Base-by-base conservation (phyloP, 2,797 vertebrate species). In the Sorex maritimensis region DNA sequence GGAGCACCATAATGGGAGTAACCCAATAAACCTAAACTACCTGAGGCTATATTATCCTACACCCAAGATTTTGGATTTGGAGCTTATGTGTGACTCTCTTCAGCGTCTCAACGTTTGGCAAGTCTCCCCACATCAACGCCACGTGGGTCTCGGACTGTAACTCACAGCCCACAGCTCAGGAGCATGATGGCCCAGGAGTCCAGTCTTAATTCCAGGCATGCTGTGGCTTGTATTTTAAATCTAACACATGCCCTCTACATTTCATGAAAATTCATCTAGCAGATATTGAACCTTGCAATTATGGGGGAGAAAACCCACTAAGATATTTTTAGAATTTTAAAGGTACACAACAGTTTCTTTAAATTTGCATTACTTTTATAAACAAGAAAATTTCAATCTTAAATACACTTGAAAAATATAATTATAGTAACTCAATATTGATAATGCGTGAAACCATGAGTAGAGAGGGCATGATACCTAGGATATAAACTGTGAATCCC, bases 321-420 rank as follows among this genome's bases (percentile, higher is more conserved):
- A 65, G 8, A 65, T 10, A 10, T 28, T 14, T 44, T 52, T 52
- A 52, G 49, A 52, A 52, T 52, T 52, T 6, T 52, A 52, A 14
- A 14, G 13, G 49, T 52, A 52, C 11, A 52, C 49, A 52, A 52
- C 11, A 52, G 49, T 52, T 14, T 11, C 49, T 52, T 52, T 52
- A 52, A 52, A 52, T 52, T 14, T 80, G 8, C 81, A 38, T 46
- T 83, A 68, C 19, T 80, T 87, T 81, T 69, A n/a, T 65, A 75
- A 79, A 80, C 1, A 84, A 63, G 93, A 94, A 87, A 68, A 21
- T 67, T 86, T 7, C 0, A 86, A 74, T 85, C 85, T 81, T 81
- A 55, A 88, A 38, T 63, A n/a, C 30, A 44, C 65, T 82, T 90
- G 30, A 2, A 30, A 92, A 75, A 87, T 52, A 52, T 52, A 52